These are phyloP conservation scores for Macrosoma leucophasiata DNA, from an alignment of 2,888 invertebrate species.

Conservation along the genomic window DNA sequence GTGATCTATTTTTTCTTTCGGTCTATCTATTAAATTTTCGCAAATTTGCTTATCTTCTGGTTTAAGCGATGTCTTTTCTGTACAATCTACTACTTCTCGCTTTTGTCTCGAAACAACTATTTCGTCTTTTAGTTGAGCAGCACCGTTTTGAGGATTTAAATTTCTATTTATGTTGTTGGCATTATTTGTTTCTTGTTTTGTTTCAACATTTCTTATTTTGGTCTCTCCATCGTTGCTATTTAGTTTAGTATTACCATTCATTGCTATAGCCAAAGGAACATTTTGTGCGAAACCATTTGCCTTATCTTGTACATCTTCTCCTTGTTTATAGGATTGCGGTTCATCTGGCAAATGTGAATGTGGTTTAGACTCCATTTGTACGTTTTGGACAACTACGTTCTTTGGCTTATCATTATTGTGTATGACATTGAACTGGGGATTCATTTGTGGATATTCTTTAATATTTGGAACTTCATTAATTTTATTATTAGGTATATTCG, in stretches of 20 bases:
- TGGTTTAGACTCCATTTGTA: no score
- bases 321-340: slow-evolving; percentile 57
- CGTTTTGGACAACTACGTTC: no score
- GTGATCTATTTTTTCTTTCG: slow-evolving; percentile 21
- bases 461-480: slow-evolving; percentile 4
- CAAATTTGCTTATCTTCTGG: slow-evolving; percentile 49
- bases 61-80: slow-evolving; percentile 37
- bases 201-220: slow-evolving; percentile 4
- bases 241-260: slow-evolving; percentile 31
- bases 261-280: slow-evolving; percentile 42
- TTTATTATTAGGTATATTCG: slow-evolving; percentile 7
- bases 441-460: slow-evolving; percentile 5
- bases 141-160: slow-evolving; percentile 22
- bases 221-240: slow-evolving; percentile 10
- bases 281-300: slow-evolving; percentile 32
- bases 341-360: slow-evolving; percentile 55
- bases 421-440: no score
- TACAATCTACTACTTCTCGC: slow-evolving; percentile 53
- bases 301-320: slow-evolving; percentile 43
- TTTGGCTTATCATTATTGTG: no score
- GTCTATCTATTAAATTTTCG: slow-evolving; percentile 33
- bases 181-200: slow-evolving; percentile 4
- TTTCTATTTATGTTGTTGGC: slow-evolving; percentile 13
- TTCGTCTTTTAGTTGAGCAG: slow-evolving; percentile 20
- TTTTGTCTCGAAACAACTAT: slow-evolving; percentile 39